Base-by-base conservation (phyloP, 2,113 vertebrate species). In the Phaetusa simplex region DNA sequence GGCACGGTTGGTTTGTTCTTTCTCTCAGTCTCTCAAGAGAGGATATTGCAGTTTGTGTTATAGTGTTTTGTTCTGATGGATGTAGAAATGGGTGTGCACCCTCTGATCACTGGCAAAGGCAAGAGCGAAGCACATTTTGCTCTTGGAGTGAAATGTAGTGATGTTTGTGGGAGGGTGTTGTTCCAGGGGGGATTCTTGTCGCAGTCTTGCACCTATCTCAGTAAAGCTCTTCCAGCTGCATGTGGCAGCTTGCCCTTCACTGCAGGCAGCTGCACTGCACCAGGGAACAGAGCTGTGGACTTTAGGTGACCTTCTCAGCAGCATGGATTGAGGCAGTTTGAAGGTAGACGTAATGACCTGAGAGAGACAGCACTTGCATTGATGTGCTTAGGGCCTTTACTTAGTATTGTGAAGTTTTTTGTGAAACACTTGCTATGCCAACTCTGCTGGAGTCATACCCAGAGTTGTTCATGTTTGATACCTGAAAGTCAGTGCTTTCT, bases 61-160 rank as follows among this genome's bases (percentile, higher is more conserved):
- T 3, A 36, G 59, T 0, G 0, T 42, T 91, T 79, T 59, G 15
- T 67, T 82, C 42, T 64, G 73, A n/a, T 2, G 1, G n/a, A 15
- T 26, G 14, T 30, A 91, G 79, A 62, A 89, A 55, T 20, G 50
- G 19, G 5, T 34, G 30, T 43, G 36, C 43, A 21, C 11, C 26
- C 49, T 77, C 62, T 12, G 8, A 11, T 67, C 16, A 7, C 49
- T 56, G 45, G 36, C 67, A 77, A 80, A 90, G 66, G 64, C 58
- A 79, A 34, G 34, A 72, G 23, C 2, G 2, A 67, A 76, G 30
- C 0, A 1, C 5, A 1, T 69, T 82, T 83, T 77, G 36, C 53
- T 30, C 22, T 53, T 50, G 71, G 11, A 69, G 32, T 34, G 43
- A 30, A 23, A 80, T 55, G 43, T 5, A 5, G 5, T 71, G 82